A percentile compares a stretch with the other conserved stretches of the same genome.
These are phyloP conservation scores for Muntiacus reevesi DNA, from an alignment of 2,113 vertebrate species.

Conservation along the genomic window DNA sequence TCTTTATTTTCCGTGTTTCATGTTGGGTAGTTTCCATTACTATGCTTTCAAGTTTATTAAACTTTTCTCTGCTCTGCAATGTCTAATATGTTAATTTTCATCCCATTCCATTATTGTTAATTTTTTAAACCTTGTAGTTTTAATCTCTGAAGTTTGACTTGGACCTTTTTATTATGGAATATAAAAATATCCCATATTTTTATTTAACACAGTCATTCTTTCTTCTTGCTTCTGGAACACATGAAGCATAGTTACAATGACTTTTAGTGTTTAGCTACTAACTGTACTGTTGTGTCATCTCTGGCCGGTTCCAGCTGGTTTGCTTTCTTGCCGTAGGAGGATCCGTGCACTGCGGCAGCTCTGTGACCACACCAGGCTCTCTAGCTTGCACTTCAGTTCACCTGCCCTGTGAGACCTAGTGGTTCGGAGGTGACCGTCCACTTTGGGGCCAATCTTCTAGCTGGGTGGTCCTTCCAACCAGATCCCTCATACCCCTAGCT, in stretches of 20 bases:
- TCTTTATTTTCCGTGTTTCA: not conserved
- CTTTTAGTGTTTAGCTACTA: not conserved
- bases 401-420: not conserved
- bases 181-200: not conserved
- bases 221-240: not conserved
- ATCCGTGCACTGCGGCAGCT: not conserved
- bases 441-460: not conserved
- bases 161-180: not conserved
- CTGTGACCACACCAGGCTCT: not conserved
- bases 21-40: not conserved
- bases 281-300: not conserved
- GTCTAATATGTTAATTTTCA: not conserved
- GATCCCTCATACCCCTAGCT: not conserved
- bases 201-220: not conserved
- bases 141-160: constrained; percentile 1
- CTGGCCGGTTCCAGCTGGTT: not conserved
- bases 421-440: not conserved
- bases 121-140: not conserved
- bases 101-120: not conserved
- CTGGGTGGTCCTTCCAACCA: not conserved
- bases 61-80: not conserved
- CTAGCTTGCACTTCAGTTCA: not conserved
- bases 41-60: not conserved
- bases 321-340: not conserved
- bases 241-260: not conserved